Conservation (phyloP, 37 sponge, comb jelly and placozoan genomes). For the Chondrosia reniformis region DNA sequence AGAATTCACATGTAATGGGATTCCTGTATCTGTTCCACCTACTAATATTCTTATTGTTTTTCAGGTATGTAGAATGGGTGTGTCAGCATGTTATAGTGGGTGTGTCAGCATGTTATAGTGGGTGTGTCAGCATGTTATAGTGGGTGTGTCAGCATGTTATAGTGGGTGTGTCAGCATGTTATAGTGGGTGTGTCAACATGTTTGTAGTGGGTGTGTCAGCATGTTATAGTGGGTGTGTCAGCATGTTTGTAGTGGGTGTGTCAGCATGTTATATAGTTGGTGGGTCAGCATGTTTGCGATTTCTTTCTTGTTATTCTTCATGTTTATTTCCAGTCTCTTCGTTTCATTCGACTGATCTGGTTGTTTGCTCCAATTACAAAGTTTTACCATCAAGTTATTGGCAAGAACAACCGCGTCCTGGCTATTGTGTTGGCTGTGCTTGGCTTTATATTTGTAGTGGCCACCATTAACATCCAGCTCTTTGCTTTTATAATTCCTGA, state of each 20-base stretch:
- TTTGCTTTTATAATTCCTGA: slow-evolving; percentile 23
- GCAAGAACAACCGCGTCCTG: slow-evolving; percentile 16
- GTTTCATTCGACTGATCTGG: slow-evolving; percentile 36
- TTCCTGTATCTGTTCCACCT: slow-evolving; percentile 1
- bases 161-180: too few species aligned
- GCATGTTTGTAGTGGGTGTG: not conserved
- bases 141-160: too few species aligned
- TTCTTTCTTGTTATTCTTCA: not conserved
- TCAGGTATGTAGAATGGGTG: slow-evolving; percentile 14
- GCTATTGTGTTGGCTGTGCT: slow-evolving; percentile 1
- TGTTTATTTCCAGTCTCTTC: slow-evolving; percentile 21
- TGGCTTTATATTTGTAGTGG: slow-evolving; percentile 19
- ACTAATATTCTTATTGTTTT: not conserved
- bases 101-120: not conserved
- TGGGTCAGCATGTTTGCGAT: not conserved
- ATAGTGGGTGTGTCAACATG: not conserved
- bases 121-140: not conserved
- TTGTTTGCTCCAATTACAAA: not conserved
- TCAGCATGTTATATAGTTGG: not conserved
- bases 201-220: not conserved
- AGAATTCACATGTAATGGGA: not conserved
- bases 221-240: not conserved
- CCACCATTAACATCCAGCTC: slow-evolving; percentile 36
- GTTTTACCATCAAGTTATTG: slow-evolving; percentile 31
- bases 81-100: not conserved